Percentiles rank a stretch among this genome's conserved stretches.
Conservation (phyloP, 2,888 invertebrate genomes). For the Erebia ligea region DNA sequence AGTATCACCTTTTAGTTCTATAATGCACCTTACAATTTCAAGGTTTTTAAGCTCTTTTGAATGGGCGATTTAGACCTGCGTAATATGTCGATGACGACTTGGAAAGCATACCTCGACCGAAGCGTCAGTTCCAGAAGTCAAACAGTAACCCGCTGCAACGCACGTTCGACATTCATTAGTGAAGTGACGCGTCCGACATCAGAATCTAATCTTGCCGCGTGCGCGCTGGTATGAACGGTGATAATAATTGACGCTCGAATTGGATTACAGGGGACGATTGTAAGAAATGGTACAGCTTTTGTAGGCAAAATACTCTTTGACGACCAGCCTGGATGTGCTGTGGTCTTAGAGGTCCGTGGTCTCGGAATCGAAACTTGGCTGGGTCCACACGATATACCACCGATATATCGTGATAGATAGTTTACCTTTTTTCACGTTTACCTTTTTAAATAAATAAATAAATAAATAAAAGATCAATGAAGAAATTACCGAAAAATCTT, state of each 20-base stretch:
- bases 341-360: too few species aligned
- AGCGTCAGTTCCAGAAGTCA: slow-evolving; percentile 55
- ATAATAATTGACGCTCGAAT: slow-evolving; percentile 38
- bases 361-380: too few species aligned
- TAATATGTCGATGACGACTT: background rate
- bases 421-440: too few species aligned
- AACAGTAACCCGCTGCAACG: slow-evolving; percentile 44
- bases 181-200: slow-evolving; percentile 67
- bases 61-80: background rate
- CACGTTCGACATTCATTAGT: slow-evolving; percentile 65
- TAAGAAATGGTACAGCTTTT: background rate
- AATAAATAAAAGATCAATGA: too few species aligned
- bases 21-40: too few species aligned
- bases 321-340: too few species aligned
- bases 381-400: too few species aligned
- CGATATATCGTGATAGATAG: too few species aligned
- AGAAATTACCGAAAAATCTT: too few species aligned
- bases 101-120: slow-evolving; percentile 42
- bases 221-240: slow-evolving; percentile 35
- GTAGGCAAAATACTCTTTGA: background rate
- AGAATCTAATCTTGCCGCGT: slow-evolving; percentile 67
- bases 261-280: slow-evolving; percentile 10
- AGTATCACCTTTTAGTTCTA: too few species aligned
- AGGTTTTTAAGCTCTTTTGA: background rate
- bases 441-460: too few species aligned